Conservation (phyloP, 2,888 invertebrate species). For the Ellobium chinense region DNA sequence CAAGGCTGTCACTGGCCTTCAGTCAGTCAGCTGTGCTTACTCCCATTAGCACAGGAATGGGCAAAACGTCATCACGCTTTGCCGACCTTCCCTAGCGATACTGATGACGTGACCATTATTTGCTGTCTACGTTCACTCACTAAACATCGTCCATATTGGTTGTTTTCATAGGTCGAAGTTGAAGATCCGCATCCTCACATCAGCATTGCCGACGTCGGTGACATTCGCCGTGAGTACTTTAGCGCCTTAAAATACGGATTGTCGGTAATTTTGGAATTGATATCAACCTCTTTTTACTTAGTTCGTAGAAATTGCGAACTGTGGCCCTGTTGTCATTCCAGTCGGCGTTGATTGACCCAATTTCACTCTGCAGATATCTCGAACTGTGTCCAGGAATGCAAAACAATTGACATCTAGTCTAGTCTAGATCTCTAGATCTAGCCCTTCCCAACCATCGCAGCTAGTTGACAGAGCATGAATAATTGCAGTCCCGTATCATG, state of each 20-base stretch:
- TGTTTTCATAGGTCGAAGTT: conserved; percentile 55
- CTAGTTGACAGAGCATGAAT: too few species aligned
- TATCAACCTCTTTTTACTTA: too few species aligned
- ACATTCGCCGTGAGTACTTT: neutral
- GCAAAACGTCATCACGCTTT: conserved; percentile 72
- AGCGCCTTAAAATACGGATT: neutral
- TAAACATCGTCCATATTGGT: conserved; percentile 52
- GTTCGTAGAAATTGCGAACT: too few species aligned
- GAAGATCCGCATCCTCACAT: conserved; percentile 30
- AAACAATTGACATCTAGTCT: too few species aligned
- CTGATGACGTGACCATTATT: conserved; percentile 61
- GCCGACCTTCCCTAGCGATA: conserved; percentile 69
- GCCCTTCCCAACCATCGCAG: too few species aligned
- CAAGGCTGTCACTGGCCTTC: neutral
- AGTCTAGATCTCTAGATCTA: too few species aligned
- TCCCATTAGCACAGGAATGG: conserved; percentile 34
- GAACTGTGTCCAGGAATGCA: too few species aligned
- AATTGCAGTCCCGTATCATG: too few species aligned
- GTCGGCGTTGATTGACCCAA: too few species aligned
- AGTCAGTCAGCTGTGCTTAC: conserved; percentile 23
- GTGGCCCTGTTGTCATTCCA: too few species aligned
- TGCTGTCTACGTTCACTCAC: conserved; percentile 52
- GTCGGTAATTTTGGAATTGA: neutral
- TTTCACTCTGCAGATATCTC: too few species aligned
- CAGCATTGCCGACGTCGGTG: neutral